These are phyloP conservation scores for Rhineura floridana DNA, from an alignment of 2,113 vertebrate species.

Conservation along the genomic window DNA sequence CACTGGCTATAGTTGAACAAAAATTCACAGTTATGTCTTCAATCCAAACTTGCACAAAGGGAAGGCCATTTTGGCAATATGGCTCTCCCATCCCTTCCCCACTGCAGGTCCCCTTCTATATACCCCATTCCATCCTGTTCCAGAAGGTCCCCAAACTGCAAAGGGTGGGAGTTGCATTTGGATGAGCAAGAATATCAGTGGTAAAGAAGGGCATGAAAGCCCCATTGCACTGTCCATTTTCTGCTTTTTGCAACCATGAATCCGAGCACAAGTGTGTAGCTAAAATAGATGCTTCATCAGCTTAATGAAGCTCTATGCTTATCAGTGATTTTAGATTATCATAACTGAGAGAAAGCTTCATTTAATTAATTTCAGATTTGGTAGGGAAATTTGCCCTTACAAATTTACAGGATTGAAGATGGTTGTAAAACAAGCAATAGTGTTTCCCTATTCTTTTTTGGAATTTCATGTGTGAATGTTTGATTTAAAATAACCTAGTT, in stretches of 20 bases:
- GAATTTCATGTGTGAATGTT: slow-evolving; percentile 27
- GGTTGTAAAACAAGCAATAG: neutral
- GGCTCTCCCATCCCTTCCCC: neutral
- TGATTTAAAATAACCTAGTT: slow-evolving; percentile 50
- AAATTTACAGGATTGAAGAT: neutral
- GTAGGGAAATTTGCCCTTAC: neutral
- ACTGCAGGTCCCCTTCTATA: neutral
- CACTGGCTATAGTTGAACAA: neutral
- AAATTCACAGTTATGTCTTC: neutral
- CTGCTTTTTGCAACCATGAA: neutral
- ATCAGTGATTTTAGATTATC: neutral
- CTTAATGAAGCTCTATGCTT: neutral
- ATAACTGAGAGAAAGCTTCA: neutral
- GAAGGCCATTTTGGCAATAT: neutral
- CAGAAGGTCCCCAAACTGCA: neutral
- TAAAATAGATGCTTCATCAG: neutral
- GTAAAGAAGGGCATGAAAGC: neutral
- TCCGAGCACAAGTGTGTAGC: neutral
- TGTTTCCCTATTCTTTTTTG: neutral
- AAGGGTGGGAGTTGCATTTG: neutral
- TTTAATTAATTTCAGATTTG: neutral
- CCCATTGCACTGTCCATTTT: neutral
- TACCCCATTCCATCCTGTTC: neutral
- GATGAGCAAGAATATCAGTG: neutral
- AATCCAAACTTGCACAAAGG: neutral